Evolutionary conservation across 2,888 invertebrate species (phyloP).

Genomic region (Xestia ashworthii): DNA sequence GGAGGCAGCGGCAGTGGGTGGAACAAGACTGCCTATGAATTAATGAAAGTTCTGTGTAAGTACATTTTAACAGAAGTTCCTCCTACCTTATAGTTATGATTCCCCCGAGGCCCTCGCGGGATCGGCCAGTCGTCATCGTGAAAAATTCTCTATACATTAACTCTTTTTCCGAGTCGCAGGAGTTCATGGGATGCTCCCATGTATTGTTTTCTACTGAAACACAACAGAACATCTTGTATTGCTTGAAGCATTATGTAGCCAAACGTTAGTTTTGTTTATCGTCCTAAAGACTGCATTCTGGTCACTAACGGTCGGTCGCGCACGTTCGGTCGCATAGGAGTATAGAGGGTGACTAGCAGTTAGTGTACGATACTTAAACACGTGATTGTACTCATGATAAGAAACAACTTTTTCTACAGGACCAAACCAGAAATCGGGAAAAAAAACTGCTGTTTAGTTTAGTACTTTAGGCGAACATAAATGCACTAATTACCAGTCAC

Average conservation of each 20-base stretch:
- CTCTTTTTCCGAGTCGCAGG: conserved; percentile 6
- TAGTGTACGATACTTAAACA: too few species aligned
- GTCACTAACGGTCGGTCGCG: too few species aligned
- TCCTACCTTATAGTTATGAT: background rate
- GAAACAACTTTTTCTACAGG: too few species aligned
- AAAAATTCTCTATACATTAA: conserved; percentile 37
- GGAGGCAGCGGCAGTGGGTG: background rate
- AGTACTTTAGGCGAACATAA: too few species aligned
- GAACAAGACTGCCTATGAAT: background rate
- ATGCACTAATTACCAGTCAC: too few species aligned
- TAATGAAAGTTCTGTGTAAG: background rate
- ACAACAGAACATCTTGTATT: background rate
- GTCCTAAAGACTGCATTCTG: background rate
- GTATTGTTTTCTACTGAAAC: conserved; percentile 37
- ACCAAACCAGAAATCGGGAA: too few species aligned
- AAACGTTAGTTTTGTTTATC: background rate
- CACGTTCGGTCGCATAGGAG: too few species aligned
- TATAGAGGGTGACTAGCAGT: too few species aligned
- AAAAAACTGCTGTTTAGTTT: too few species aligned
- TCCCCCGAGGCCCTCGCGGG: too few species aligned
- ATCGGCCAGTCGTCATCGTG: background rate
- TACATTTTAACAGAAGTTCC: background rate
- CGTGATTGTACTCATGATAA: too few species aligned
- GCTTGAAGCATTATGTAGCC: background rate
- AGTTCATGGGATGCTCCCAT: background rate